phyloP scores from a whole-genome alignment of 2,113 vertebrate genomes.

The Eudorcas thomsonii region DNA sequence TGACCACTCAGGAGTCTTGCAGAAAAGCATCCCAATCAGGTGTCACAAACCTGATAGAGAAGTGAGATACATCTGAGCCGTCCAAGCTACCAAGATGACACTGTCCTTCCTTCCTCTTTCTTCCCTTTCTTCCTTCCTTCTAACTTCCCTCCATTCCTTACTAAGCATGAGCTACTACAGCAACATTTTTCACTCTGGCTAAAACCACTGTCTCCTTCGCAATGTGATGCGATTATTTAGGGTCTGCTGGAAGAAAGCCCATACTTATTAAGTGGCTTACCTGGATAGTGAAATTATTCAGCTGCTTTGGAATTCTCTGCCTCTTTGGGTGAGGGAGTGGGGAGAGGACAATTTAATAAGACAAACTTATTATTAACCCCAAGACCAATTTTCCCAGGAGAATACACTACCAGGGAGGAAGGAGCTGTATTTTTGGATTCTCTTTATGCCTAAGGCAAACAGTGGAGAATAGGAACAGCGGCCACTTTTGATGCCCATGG shows the following conservation, averaged over 20 bases:
- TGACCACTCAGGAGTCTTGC: neutral
- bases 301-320: slow-evolving; percentile 35
- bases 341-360: slow-evolving; percentile 51
- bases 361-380: slow-evolving; percentile 42
- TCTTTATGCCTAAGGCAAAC: neutral
- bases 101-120: neutral
- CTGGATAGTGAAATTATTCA: slow-evolving; percentile 44
- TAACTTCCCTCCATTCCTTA: neutral
- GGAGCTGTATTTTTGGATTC: slow-evolving; percentile 42
- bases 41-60: neutral
- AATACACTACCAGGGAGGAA: slow-evolving; percentile 1
- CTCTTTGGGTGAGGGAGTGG: neutral
- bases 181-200: slow-evolving; percentile 5
- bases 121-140: neutral
- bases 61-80: neutral
- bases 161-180: neutral
- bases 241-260: slow-evolving; percentile 38
- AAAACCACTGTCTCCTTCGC: slow-evolving; percentile 34
- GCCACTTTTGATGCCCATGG: neutral
- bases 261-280: slow-evolving; percentile 46
- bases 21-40: neutral
- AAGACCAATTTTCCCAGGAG: slow-evolving; percentile 30
- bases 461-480: neutral
- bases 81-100: neutral
- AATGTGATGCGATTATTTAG: slow-evolving; percentile 31